These are phyloP conservation scores for Cephalopachus bancanus DNA, from an alignment of 2,797 vertebrate genomes.

Conservation along the genomic window DNA sequence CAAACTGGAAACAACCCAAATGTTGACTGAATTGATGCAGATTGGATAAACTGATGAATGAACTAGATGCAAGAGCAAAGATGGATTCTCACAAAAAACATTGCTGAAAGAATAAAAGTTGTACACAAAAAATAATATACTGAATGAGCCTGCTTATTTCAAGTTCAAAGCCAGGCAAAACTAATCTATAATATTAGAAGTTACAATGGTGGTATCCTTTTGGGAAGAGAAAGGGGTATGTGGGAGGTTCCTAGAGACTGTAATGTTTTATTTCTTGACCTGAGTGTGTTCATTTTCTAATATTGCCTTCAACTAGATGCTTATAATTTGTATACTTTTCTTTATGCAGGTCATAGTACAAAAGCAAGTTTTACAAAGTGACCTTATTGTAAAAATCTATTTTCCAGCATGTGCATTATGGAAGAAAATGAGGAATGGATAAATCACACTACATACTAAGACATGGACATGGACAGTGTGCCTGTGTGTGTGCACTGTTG, in stretches of 20 bases:
- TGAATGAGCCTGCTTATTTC: not conserved
- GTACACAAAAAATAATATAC: not conserved
- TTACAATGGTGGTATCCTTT: not conserved
- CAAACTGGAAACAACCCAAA: not conserved
- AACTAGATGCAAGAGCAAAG: not conserved
- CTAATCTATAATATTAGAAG: not conserved
- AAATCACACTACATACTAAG: rapidly evolving
- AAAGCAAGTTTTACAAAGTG: not conserved
- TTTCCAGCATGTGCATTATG: not conserved
- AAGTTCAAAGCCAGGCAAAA: not conserved
- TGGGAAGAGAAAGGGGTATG: not conserved
- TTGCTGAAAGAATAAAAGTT: not conserved
- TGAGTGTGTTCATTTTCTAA: not conserved
- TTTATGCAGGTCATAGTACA: not conserved
- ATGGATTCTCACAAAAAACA: not conserved
- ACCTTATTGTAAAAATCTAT: not conserved
- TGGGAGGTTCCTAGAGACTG: not conserved
- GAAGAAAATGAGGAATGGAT: not conserved
- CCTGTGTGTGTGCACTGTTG: not conserved
- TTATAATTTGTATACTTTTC: not conserved
- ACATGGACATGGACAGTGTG: not conserved
- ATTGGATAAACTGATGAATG: not conserved
- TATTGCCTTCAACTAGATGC: not conserved
- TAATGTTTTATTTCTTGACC: not conserved
- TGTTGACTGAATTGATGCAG: not conserved